A percentile compares a stretch with the other conserved stretches of the same genome.
Evolutionary conservation across 1,140 invertebrate species (phyloP).

Genomic region (Anadara kagoshimensis): DNA sequence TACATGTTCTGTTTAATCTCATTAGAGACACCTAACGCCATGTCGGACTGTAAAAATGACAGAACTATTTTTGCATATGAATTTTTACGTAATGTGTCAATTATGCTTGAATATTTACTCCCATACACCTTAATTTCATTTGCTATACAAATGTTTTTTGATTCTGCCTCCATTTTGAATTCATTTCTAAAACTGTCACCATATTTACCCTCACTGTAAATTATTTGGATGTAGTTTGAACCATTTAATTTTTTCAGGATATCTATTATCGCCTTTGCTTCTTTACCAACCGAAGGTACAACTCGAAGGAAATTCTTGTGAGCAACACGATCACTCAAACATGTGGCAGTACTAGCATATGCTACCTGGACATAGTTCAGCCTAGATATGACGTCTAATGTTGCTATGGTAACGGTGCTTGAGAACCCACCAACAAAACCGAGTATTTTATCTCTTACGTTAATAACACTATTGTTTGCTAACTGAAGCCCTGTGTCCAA

Average conservation of each 20-base stretch:
- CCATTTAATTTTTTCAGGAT: constrained; percentile 7
- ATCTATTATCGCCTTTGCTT: constrained; percentile 11
- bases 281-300: constrained; percentile 15
- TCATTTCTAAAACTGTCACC: constrained; percentile 21
- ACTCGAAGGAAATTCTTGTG: constrained; percentile 19
- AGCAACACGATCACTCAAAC: constrained; percentile 5
- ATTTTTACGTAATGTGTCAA: constrained; percentile 9
- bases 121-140: constrained; percentile 15
- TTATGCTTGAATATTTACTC: neutral
- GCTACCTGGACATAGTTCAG: constrained; percentile 14
- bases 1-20: constrained; percentile 4
- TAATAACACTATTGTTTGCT: neutral
- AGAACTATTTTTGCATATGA: constrained; percentile 24
- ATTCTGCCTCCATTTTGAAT: neutral
- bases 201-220: constrained; percentile 28
- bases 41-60: constrained; percentile 15
- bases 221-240: constrained; percentile 22
- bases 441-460: constrained; percentile 9
- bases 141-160: constrained; percentile 13
- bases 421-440: constrained; percentile 20
- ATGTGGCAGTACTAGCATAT: constrained; percentile 20
- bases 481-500: neutral
- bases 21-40: neutral
- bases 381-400: neutral
- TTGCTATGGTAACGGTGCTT: constrained; percentile 19